A percentile compares a stretch with the other conserved stretches of the same genome.
These are phyloP conservation scores for Anodontia alba DNA, from an alignment of 2,888 invertebrate species.

Conservation along the genomic window DNA sequence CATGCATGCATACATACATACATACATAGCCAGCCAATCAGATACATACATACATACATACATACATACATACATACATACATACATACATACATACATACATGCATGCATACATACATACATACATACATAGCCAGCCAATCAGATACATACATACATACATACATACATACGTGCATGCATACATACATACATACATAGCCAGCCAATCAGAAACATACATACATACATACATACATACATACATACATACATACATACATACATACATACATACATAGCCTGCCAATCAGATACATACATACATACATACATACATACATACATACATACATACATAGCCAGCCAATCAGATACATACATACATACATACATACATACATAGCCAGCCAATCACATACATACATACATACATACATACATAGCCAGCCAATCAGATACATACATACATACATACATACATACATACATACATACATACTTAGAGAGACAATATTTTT, in stretches of 20 bases:
- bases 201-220: no score
- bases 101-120: not conserved
- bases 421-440: no score
- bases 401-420: no score
- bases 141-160: not conserved
- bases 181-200: constrained; percentile 5
- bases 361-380: no score
- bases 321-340: not conserved
- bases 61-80: constrained; percentile 5
- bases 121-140: not conserved
- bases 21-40: not conserved
- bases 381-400: no score
- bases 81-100: constrained; percentile 1
- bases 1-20: not conserved
- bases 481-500: no score
- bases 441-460: no score
- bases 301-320: constrained; percentile 2
- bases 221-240: constrained; percentile 2
- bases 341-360: no score
- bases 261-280: constrained; percentile 5
- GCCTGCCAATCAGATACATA: not conserved
- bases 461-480: no score
- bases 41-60: constrained; percentile 2
- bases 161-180: not conserved
- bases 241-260: constrained; percentile 1